Percentiles rank a stretch among this genome's conserved stretches.
These are phyloP conservation scores for Pelodiscus sinensis DNA, from an alignment of 2,113 vertebrate genomes.

Conservation along the genomic window DNA sequence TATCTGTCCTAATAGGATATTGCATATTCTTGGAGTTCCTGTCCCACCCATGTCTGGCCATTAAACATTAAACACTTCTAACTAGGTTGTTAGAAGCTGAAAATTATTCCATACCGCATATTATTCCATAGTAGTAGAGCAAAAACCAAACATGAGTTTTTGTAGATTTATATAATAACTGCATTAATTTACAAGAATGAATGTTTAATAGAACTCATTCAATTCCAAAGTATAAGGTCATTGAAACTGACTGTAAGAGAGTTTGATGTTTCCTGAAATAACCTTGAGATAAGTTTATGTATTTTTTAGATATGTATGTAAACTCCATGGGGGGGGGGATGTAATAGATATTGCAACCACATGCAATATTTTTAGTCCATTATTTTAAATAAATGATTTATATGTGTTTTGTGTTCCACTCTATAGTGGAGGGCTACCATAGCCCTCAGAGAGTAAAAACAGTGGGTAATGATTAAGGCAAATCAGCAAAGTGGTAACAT, in stretches of 20 bases:
- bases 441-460: background rate
- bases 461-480: background rate
- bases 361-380: background rate
- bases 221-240: constrained; percentile 13
- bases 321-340: background rate
- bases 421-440: background rate
- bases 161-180: background rate
- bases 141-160: background rate
- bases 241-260: background rate
- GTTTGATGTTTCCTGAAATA: background rate
- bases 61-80: background rate
- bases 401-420: background rate
- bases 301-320: background rate
- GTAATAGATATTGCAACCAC: background rate
- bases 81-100: background rate
- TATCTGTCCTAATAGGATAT: background rate
- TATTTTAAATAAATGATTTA: background rate
- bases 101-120: background rate
- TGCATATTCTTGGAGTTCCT: rapidly evolving
- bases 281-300: background rate
- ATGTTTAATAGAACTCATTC: background rate
- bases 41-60: background rate
- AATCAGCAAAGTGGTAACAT: background rate
- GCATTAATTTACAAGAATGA: constrained; percentile 1
- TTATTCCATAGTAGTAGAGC: rapidly evolving